Evolutionary conservation across 92 coral and sea anemone genomes (phyloP).

Genomic region (Parazoanthus darwini): DNA sequence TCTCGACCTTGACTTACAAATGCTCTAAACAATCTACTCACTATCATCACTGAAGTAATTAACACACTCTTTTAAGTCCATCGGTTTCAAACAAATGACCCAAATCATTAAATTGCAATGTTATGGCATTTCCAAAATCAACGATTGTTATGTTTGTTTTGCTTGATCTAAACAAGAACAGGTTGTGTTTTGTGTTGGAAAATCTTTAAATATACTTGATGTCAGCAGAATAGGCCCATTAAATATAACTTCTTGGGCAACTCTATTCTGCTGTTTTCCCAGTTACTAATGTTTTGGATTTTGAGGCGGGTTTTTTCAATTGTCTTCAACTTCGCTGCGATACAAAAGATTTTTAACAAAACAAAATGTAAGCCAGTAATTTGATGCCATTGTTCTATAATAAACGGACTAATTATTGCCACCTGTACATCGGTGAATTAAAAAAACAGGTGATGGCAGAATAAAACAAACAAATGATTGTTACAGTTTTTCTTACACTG

Average conservation of each 20-base stretch:
- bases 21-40: too few species aligned
- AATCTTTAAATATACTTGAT: neutral
- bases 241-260: neutral
- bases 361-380: neutral
- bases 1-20: too few species aligned
- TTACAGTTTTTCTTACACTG: neutral
- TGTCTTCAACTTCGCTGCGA: neutral
- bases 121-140: neutral
- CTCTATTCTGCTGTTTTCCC: neutral
- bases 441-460: neutral
- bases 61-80: neutral
- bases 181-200: neutral
- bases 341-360: neutral
- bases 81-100: neutral
- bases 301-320: too few species aligned
- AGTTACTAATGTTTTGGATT: neutral
- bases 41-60: neutral
- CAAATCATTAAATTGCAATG: neutral
- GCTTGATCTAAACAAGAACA: constrained; percentile 5
- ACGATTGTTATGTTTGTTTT: constrained; percentile 5
- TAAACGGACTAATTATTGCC: constrained; percentile 21
- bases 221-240: constrained; percentile 13
- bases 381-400: constrained; percentile 6
- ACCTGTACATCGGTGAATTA: neutral
- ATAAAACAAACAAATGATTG: neutral